A percentile compares a stretch with the other conserved stretches of the same genome.
Conservation (phyloP, 2,797 vertebrate genomes). For the Gobionotothen gibberifrons region DNA sequence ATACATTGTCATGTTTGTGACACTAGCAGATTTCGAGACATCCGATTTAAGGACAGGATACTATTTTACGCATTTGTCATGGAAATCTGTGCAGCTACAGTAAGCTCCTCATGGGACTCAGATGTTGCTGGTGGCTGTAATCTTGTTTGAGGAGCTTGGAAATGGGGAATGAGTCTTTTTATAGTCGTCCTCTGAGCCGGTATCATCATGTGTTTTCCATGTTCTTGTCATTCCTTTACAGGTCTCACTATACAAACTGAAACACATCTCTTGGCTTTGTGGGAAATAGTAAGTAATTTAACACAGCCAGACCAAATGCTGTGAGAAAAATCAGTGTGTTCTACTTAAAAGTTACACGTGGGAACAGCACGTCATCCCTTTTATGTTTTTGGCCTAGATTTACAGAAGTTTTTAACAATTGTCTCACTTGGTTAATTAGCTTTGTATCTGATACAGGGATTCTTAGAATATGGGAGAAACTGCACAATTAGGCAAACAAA, state of each 20-base stretch:
- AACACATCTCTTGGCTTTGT: constrained; percentile 20
- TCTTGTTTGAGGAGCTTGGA: constrained; percentile 42
- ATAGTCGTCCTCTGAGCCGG: constrained; percentile 38
- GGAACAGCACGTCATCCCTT: constrained; percentile 32
- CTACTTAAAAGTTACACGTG: constrained; percentile 24
- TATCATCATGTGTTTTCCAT: constrained; percentile 37
- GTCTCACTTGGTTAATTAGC: constrained; percentile 29
- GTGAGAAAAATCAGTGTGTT: constrained; percentile 24
- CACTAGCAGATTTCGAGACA: constrained; percentile 30
- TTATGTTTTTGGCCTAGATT: constrained; percentile 47
- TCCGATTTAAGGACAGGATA: constrained; percentile 41
- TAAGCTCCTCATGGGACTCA: constrained; percentile 44
- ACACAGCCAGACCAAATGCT: constrained; percentile 1
- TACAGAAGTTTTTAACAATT: constrained; percentile 13
- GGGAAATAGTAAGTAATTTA: constrained; percentile 25
- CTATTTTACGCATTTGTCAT: constrained; percentile 52
- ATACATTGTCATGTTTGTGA: constrained; percentile 1
- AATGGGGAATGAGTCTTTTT: constrained; percentile 60
- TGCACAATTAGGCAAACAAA: too few relatives aligned
- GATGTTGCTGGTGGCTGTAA: constrained; percentile 65
- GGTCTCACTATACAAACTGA: constrained; percentile 19
- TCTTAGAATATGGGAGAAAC: not conserved
- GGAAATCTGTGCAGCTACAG: constrained; percentile 51
- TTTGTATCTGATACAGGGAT: constrained; percentile 4
- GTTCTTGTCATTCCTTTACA: constrained; percentile 16